Conservation (phyloP, 2,113 vertebrate species). For the Isichthys henryi region DNA sequence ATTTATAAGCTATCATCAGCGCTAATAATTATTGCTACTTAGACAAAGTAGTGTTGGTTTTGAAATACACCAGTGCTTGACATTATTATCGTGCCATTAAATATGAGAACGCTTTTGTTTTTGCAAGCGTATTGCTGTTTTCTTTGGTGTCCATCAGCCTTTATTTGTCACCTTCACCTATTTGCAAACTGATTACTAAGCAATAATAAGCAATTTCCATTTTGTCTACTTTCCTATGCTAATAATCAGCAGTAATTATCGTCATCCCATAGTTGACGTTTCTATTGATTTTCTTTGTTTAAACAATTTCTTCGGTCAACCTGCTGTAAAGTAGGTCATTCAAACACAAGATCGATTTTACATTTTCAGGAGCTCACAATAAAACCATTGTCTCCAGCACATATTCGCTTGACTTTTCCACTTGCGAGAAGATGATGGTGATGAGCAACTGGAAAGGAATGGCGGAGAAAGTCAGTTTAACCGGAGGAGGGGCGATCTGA, state of each 20-base stretch:
- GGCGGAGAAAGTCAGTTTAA: constrained; percentile 47
- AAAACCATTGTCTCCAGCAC: constrained; percentile 56
- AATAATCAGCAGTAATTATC: neutral
- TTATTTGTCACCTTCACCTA: neutral
- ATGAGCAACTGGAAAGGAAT: constrained; percentile 46
- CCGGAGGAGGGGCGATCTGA: constrained; percentile 46
- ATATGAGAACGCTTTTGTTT: neutral
- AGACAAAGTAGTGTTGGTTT: neutral
- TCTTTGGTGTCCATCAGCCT: neutral
- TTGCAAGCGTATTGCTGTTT: neutral
- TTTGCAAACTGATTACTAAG: neutral
- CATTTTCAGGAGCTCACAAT: constrained; percentile 49
- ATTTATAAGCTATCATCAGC: neutral
- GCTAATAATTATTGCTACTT: neutral
- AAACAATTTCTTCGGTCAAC: constrained; percentile 9
- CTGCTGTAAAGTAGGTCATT: constrained; percentile 30
- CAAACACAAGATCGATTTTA: constrained; percentile 32
- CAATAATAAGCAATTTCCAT: neutral
- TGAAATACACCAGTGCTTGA: neutral
- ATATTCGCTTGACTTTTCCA: constrained; percentile 52
- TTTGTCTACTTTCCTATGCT: neutral
- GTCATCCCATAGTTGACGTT: neutral
- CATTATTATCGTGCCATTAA: neutral
- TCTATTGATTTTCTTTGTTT: neutral
- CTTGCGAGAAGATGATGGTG: constrained; percentile 37